Percentiles rank a stretch among this genome's conserved stretches.
Conservation (phyloP, 2,797 vertebrate species). For the Etheostoma nigrum region DNA sequence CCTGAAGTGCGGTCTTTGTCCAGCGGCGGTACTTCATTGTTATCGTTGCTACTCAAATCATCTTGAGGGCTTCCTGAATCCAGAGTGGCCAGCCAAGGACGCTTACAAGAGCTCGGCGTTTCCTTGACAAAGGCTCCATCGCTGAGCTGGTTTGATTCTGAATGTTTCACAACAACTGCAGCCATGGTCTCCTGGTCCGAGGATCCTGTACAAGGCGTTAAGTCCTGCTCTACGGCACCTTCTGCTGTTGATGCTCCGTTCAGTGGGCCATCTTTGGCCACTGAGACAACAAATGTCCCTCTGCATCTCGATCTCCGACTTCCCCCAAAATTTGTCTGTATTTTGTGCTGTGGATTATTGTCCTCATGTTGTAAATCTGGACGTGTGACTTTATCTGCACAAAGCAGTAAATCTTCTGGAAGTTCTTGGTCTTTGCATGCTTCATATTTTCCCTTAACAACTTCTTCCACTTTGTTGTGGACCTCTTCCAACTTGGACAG, state of each 20-base stretch:
- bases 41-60: background rate
- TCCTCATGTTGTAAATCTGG: background rate
- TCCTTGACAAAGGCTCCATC: background rate
- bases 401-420: background rate
- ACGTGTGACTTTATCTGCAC: background rate
- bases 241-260: constrained; percentile 10
- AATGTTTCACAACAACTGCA: background rate
- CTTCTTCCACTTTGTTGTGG: background rate
- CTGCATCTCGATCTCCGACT: constrained; percentile 56
- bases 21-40: background rate
- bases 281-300: constrained; percentile 68
- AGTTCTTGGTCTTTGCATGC: constrained; percentile 1
- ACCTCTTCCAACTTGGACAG: background rate
- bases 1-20: background rate
- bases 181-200: background rate
- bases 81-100: constrained; percentile 32
- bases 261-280: background rate
- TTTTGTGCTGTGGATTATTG: constrained; percentile 2
- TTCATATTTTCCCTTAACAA: background rate
- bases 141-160: background rate
- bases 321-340: background rate
- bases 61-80: constrained; percentile 17
- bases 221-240: background rate
- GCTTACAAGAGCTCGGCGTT: constrained; percentile 43
- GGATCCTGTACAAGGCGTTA: background rate